Evolutionary conservation across 2,888 invertebrate species (phyloP), one percentile per base, ranked within the genome.

Genomic region (Adineta ricciae): DNA sequence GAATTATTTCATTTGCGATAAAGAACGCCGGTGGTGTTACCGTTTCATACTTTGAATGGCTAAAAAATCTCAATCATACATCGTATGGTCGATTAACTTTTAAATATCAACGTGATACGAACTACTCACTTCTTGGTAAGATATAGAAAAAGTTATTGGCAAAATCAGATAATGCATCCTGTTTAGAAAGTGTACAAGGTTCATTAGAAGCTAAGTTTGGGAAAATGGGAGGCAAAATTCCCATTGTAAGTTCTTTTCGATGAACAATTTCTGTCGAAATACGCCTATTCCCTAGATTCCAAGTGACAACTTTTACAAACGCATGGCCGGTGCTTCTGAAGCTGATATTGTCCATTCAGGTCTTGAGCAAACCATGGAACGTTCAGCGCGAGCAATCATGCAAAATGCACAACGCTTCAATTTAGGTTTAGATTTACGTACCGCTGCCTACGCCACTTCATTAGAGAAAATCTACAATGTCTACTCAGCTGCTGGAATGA

Each of bases 321-420:
- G 78, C 41, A 78, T 78, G 78, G 78, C 78, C 0, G 96, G 96
- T 90, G 96, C 98, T 86, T 96, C 95, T 84, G 99, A 99, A 91
- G 97, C 97, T 89, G 97, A 98, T 90, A 98, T 99, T 88, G 97
- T 99, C n/a, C 97, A 97, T 92, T 97, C 97, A 87, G 98, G 98
- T 86, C 93, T 99, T 84, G 96, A 96, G 90, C 96, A 96, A 90
- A 96, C 97, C 84, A 97, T 99, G 97, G 97, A 97, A 91, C 92
- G 95, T 89, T 95, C 97, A 82, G 96, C 96, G 83, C 93, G 93
- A 92, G 96, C 95, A 86, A 96, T 97, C 88, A 96, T 96, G 94
- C 93, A 93, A 90, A 95, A 96, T 52, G 95, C 95, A 49, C 93
- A 94, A 92, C 94, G 94, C 90, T 96, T 95, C 92, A 94, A 96